Evolutionary conservation across 2,797 vertebrate species (phyloP).

Genomic region (Hipposideros larvatus): DNA sequence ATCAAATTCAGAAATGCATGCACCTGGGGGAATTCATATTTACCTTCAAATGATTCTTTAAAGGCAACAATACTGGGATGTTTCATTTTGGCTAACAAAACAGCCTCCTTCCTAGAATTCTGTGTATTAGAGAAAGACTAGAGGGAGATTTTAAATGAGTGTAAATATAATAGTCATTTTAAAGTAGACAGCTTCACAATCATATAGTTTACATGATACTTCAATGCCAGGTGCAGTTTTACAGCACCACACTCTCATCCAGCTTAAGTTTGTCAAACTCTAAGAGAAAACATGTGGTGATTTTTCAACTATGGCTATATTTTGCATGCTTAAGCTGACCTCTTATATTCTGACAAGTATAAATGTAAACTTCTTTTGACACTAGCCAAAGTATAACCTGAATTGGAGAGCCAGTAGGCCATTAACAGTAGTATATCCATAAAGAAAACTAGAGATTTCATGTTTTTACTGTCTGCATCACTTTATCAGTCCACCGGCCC

Average conservation of each 20-base stretch:
- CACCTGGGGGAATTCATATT: slow-evolving; percentile 55
- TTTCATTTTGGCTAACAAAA: slow-evolving; percentile 95
- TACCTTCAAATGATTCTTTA: slow-evolving; percentile 95
- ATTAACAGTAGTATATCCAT: neutral
- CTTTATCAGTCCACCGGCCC: neutral
- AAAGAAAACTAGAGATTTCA: neutral
- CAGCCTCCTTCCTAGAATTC: slow-evolving; percentile 92
- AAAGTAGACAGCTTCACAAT: neutral
- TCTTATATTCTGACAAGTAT: neutral
- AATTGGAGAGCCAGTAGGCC: neutral
- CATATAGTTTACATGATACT: neutral
- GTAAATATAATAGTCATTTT: slow-evolving; percentile 24
- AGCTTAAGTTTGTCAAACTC: neutral
- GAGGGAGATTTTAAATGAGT: slow-evolving; percentile 69
- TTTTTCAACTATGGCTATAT: neutral
- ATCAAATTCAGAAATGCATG: neutral
- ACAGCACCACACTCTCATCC: neutral
- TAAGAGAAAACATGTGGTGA: neutral
- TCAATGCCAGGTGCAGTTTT: neutral
- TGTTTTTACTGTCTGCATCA: neutral
- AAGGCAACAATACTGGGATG: slow-evolving; percentile 95
- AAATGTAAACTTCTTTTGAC: neutral
- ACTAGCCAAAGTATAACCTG: neutral
- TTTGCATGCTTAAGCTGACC: neutral
- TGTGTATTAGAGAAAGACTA: slow-evolving; percentile 89